Percentiles rank a stretch among this genome's conserved stretches.
Evolutionary conservation across 2,888 invertebrate species (phyloP).

Genomic region (Cerastoderma edule): DNA sequence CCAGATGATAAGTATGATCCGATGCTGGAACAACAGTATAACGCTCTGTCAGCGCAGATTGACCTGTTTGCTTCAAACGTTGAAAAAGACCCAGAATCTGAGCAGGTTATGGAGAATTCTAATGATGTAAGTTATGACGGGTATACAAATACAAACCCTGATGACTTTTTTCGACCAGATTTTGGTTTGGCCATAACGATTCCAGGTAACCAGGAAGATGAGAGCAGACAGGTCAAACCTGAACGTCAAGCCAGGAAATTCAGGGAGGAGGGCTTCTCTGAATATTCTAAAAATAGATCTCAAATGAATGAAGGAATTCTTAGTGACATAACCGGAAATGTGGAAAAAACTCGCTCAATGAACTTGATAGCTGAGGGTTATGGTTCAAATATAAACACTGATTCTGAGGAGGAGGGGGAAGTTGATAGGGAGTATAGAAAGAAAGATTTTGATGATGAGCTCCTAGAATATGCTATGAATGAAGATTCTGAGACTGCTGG

Average conservation of each 20-base stretch:
- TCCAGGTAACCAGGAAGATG: conserved; percentile 45
- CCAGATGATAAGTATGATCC: conserved; percentile 52
- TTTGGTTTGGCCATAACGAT: conserved; percentile 57
- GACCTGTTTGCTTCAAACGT: conserved; percentile 38
- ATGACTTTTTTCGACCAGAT: conserved; percentile 41
- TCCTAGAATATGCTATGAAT: conserved; percentile 62
- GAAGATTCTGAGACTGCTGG: conserved; percentile 36
- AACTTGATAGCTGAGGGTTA: conserved; percentile 78
- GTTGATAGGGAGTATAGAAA: conserved; percentile 74
- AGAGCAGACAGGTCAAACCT: conserved; percentile 44
- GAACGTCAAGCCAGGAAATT: conserved; percentile 20
- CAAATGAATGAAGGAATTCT: conserved; percentile 10
- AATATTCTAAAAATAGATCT: neutral
- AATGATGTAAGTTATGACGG: conserved; percentile 25
- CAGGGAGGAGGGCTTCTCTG: conserved; percentile 8
- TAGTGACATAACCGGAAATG: neutral
- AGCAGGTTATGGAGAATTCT: conserved; percentile 15
- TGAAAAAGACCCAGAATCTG: neutral
- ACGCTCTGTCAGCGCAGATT: conserved; percentile 39
- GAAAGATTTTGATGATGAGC: conserved; percentile 58
- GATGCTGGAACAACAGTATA: conserved; percentile 52
- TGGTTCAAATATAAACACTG: conserved; percentile 64
- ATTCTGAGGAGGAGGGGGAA: conserved; percentile 83
- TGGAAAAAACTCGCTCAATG: conserved; percentile 56
- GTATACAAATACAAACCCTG: conserved; percentile 2